Base-by-base conservation (phyloP, 2,888 invertebrate genomes). In the Dysmachus trigonus region DNA sequence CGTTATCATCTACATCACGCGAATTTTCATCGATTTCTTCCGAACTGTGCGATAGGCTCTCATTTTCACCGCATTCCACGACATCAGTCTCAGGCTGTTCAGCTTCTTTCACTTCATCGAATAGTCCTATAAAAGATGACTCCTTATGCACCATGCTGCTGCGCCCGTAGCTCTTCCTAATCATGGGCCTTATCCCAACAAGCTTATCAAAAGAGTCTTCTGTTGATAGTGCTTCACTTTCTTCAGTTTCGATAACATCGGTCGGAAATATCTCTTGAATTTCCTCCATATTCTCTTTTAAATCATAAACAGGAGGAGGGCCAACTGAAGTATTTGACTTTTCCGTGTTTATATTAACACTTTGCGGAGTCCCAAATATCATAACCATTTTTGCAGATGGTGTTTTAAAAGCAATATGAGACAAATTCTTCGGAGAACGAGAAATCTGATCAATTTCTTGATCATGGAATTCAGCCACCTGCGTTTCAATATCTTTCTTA, bases 381-480 rank as follows among this genome's bases (percentile, higher is more conserved):
- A 91, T 91, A 0, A 90, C 86, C 83, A 90, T 89, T 86, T 89
- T 90, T 13, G 90, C 91, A 30, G 90, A 89, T 13, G 91, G 91
- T 13, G 91, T 91, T 73, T 90, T 91, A 15, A 91, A 89, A 73
- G 89, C 90, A 76, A 88, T 81, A 13, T 90, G 71, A 53, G 22
- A 33, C 4, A 53, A 71, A n/a, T 79, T 76, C 10, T 30, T 30
- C 1, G 77, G 77, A 27, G 22, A 38, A 18, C n/a, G 13, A 76
- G 22, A 33, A 18, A 0, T 35, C 76, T 76, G n/a, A 8, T 27
- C 18, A 18, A 18, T 35, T 38, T 6, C 22, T 35, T 74, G n/a
- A 8, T 76, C 8, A 7, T 38, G 22, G 1, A 22, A 35, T 8
- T 76, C 62, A 22, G 10, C 8, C 2, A 5, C n/a, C n/a, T 0